Percentiles rank a stretch among this genome's conserved stretches.
phyloP scores from a whole-genome alignment of 2,888 invertebrate genomes.

The Orthonevra nobilis region DNA sequence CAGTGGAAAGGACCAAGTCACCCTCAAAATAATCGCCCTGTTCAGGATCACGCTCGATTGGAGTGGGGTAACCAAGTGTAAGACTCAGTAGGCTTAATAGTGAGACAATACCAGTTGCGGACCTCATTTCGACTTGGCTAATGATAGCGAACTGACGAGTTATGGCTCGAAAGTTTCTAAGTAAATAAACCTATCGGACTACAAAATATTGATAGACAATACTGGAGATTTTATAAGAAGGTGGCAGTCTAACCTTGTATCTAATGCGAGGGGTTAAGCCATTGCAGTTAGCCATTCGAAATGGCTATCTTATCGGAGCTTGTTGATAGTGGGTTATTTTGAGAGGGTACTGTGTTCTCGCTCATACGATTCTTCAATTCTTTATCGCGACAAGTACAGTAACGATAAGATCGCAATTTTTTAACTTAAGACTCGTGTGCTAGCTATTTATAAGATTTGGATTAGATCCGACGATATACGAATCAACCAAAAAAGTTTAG shows the following conservation, averaged over 20 bases:
- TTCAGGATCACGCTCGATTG: constrained; percentile 83
- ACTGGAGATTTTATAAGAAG: not conserved
- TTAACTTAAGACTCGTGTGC: no score
- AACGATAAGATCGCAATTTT: no score
- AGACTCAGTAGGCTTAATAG: not conserved
- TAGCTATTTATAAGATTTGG: no score
- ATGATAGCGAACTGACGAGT: constrained; percentile 3
- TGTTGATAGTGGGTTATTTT: no score
- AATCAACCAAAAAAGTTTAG: no score
- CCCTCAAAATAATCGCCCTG: constrained; percentile 87
- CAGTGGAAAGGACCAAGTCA: constrained; percentile 85
- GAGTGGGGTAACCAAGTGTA: constrained; percentile 19
- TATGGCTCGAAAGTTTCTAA: not conserved
- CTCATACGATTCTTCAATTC: no score
- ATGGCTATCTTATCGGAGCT: no score
- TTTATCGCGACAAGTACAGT: no score
- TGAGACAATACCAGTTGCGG: not conserved
- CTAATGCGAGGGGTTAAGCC: no score
- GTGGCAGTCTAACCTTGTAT: not conserved
- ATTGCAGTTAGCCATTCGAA: no score
- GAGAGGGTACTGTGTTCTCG: no score
- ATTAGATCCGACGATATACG: no score
- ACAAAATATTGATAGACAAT: not conserved
- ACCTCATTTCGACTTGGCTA: constrained; percentile 32
- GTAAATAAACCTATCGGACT: not conserved